phyloP scores from a whole-genome alignment of 2,797 vertebrate genomes.

The Sebastes dallii region DNA sequence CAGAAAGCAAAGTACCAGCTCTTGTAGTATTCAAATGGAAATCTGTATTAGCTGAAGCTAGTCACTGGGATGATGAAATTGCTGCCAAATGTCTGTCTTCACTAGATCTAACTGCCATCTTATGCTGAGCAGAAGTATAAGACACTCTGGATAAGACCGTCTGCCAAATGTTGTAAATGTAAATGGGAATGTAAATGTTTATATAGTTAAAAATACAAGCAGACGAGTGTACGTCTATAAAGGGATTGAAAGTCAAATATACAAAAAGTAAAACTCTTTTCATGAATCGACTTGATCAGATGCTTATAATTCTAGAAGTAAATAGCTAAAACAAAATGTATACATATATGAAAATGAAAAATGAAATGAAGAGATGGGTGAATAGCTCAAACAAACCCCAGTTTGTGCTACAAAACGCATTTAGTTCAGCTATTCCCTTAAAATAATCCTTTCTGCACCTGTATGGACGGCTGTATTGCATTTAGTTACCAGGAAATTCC shows the following conservation, averaged over 20 bases:
- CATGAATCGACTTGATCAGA: background rate
- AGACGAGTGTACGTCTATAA: background rate
- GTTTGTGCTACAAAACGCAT: background rate
- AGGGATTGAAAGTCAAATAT: background rate
- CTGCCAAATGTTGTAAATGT: constrained; percentile 2
- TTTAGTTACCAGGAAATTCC: background rate
- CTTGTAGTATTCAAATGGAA: constrained; percentile 2
- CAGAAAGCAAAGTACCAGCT: background rate
- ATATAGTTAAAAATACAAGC: background rate
- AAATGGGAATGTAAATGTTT: background rate
- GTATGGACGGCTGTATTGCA: background rate
- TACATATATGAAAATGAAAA: background rate
- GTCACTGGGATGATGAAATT: constrained; percentile 21
- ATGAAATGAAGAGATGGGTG: background rate
- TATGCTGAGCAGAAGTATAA: constrained; percentile 1
- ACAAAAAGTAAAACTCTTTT: background rate
- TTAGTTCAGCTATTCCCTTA: background rate
- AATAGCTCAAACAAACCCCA: background rate
- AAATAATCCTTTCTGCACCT: background rate
- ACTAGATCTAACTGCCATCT: constrained; percentile 4
- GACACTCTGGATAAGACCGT: background rate
- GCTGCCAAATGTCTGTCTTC: constrained; percentile 27
- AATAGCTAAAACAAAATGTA: background rate
- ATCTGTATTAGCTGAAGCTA: constrained; percentile 24
- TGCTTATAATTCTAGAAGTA: background rate